Base-by-base conservation (phyloP, 2,113 vertebrate species). In the Heteronetta atricapilla region DNA sequence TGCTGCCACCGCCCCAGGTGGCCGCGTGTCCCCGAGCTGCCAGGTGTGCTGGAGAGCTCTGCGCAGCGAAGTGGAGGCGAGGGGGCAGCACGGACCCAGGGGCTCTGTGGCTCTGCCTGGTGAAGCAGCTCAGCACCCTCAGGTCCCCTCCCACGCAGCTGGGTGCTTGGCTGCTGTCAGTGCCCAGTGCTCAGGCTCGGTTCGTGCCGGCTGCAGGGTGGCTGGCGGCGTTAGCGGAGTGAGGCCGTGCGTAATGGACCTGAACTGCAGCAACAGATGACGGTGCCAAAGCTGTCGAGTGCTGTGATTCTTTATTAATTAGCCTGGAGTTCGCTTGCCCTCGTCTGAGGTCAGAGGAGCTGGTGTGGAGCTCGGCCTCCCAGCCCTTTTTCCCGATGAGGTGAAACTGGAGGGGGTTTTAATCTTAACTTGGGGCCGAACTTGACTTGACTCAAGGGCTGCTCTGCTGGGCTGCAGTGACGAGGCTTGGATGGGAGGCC, bases 11-110 rank as follows among this genome's bases (percentile, higher is more conserved):
- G 5, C 2, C 3, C 59, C 13, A 46, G 63, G 6, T 53, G 74
- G 33, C 1, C 1, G 52, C 73, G 26, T 3, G 2, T 4, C 44
- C 28, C 74, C 1, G 5, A 36, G 67, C 59, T n/a, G 36, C 13
- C 67, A 13, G 81, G 66, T 74, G 56, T 50, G 64, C 3, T 58
- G 88, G 88, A 56, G 31, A 36, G 50, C 31, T 73, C 50, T 13
- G 31, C 2, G 1, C 42, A 18, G 53, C 36, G 10, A 55, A 81
- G 38, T 9, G 1, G 19, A 79, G 63, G 48, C 1, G 38, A 38
- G 38, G 38, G 36, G 38, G 38, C 38, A 38, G 38, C 21, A 4
- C 2, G 16, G 23, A n/a, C 13, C 66, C 19, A 0, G 48, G 11
- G 69, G 69, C 21, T 8, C 55, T 2, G 70, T 5, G 40, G 44